Evolutionary conservation across 1,140 invertebrate species (phyloP).

Genomic region (Ladona fulva): DNA sequence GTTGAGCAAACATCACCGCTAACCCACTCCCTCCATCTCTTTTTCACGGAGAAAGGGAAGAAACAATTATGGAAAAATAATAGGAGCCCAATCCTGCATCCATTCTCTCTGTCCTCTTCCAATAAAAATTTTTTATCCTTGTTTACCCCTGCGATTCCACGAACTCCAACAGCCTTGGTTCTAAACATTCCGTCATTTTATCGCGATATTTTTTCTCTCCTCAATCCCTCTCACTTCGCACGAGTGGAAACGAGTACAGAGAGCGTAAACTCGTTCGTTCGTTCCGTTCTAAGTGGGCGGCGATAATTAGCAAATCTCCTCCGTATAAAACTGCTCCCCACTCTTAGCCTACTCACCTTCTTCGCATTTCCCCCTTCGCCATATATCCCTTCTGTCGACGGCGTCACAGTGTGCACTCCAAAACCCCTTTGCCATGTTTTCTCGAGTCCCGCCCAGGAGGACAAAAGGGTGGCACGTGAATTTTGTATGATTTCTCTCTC

Average conservation of each 20-base stretch:
- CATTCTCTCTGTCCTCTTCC: too few relatives aligned
- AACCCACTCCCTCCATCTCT: too few relatives aligned
- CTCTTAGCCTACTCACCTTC: background rate
- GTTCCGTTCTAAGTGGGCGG: background rate
- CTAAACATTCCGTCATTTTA: background rate
- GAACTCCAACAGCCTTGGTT: background rate
- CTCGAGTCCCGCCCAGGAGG: background rate
- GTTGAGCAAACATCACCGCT: too few relatives aligned
- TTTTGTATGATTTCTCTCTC: background rate
- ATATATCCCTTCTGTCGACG: background rate
- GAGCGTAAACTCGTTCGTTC: background rate
- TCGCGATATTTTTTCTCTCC: too few relatives aligned
- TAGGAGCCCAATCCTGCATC: too few relatives aligned
- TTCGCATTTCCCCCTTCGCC: background rate
- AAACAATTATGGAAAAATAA: too few relatives aligned
- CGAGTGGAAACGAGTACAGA: background rate
- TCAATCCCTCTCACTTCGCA: too few relatives aligned
- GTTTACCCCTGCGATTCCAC: background rate
- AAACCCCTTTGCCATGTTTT: background rate
- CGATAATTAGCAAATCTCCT: background rate
- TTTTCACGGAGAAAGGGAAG: too few relatives aligned
- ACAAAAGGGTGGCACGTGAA: slow-evolving; percentile 4
- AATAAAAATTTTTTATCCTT: too few relatives aligned
- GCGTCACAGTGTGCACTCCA: background rate
- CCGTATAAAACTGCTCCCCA: background rate